Evolutionary conservation across 2,797 vertebrate species (phyloP), one percentile per base, ranked within the genome.

Genomic region (Denticeps clupeoides): DNA sequence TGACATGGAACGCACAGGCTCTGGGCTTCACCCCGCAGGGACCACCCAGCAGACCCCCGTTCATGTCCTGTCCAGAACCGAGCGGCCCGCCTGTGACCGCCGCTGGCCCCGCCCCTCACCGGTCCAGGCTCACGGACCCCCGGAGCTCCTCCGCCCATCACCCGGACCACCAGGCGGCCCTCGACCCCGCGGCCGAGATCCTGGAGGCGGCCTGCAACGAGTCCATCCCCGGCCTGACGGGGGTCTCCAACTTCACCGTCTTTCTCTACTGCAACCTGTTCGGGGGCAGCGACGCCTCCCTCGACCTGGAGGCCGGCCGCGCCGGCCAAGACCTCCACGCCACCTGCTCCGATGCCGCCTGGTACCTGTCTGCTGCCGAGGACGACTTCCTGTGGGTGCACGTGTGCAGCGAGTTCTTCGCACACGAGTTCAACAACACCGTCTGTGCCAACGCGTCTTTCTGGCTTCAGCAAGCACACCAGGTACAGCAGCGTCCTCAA

Each of bases 161-260:
- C 26, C 71, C 15, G 53, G 71, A 71, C 18, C 45, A 55, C 25
- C 68, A 71, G 31, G 72, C 15, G 52, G 73, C 71, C 18, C 45
- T 55, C 31, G 70, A 74, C 12, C 60, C 48, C 53, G 57, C 35
- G 47, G 62, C 58, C 56, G 73, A 87, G 68, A 86, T 82, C 43
- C 68, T 91, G 67, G 88, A 93, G 65, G 83, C 88, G 9, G 85
- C 83, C 2, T 92, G 89, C 44, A 85, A 89, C 37, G 80, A 83
- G 16, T 78, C 84, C 12, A 77, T 85, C 48, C 82, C 83, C 0
- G 82, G 76, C 15, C 60, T 89, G 35, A 87, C 82, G 0, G 85
- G 86, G 0, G 72, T 91, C 56, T 91, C 90, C 54, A 90, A 87
- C 82, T 93, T 92, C 74, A 91, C 89, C 0, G 75, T 90, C 32